A percentile compares a stretch with the other conserved stretches of the same genome.
Conservation (phyloP, 2,797 vertebrate species). For the Naso thynnoides region DNA sequence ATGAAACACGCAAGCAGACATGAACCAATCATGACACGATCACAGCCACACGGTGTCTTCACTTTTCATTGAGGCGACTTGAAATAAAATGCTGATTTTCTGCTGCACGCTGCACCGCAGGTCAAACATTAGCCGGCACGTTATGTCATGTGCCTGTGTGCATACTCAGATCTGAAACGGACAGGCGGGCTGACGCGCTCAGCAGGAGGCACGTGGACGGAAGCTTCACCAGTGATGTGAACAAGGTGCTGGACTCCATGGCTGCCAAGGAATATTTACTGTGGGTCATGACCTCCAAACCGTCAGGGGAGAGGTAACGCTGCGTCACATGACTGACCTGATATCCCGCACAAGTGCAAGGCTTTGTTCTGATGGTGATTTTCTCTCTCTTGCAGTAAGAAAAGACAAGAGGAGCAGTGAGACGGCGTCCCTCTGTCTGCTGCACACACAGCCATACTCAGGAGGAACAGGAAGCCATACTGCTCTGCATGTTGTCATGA, state of each 20-base stretch:
- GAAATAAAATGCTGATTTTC: constrained; percentile 7
- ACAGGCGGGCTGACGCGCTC: constrained; percentile 77
- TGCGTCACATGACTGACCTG: not conserved
- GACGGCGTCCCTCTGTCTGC: constrained; percentile 38
- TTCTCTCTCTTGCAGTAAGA: constrained; percentile 73
- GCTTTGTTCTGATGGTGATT: not conserved
- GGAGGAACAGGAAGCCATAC: constrained; percentile 80
- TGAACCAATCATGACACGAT: constrained; percentile 38
- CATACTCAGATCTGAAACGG: constrained; percentile 86
- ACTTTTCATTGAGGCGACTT: not conserved
- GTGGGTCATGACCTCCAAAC: constrained; percentile 94
- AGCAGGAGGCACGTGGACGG: constrained; percentile 94
- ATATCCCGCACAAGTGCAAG: not conserved
- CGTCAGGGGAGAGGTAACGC: constrained; percentile 83
- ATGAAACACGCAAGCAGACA: not conserved
- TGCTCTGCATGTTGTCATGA: constrained; percentile 59
- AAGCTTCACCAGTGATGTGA: constrained; percentile 96
- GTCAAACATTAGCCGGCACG: not conserved
- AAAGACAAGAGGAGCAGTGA: constrained; percentile 70
- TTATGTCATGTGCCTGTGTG: constrained; percentile 67
- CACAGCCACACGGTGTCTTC: not conserved
- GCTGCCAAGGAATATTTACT: constrained; percentile 95
- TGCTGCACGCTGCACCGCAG: not conserved
- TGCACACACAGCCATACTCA: constrained; percentile 53
- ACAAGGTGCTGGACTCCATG: constrained; percentile 93